phyloP scores from a whole-genome alignment of 2,113 vertebrate genomes.

The Gobio gobio region DNA sequence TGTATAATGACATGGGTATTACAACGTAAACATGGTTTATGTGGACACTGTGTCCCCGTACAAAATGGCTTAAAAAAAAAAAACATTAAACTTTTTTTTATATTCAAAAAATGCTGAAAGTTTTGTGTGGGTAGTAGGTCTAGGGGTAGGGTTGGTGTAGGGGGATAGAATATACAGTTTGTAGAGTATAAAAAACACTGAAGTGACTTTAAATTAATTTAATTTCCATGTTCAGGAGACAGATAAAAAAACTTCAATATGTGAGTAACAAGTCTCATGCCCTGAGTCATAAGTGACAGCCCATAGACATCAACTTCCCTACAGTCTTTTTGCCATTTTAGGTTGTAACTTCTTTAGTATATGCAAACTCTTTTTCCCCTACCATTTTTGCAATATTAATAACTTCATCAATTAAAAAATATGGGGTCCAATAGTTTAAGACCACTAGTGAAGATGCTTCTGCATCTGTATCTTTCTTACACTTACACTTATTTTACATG shows the following conservation, averaged over 20 bases:
- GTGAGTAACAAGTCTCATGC: conserved; percentile 27
- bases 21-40: too few species aligned
- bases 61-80: too few species aligned
- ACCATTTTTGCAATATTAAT: not conserved
- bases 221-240: not conserved
- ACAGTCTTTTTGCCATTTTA: not conserved
- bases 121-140: too few species aligned
- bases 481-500: too few species aligned
- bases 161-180: too few species aligned
- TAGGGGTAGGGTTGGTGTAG: too few species aligned
- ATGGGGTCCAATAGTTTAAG: not conserved
- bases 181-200: not conserved
- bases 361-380: not conserved
- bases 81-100: too few species aligned
- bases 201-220: not conserved
- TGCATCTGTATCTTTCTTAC: too few species aligned
- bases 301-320: not conserved
- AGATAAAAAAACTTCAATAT: not conserved
- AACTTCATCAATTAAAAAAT: not conserved
- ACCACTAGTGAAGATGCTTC: not conserved
- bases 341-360: not conserved
- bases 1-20: too few species aligned
- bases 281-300: not conserved
- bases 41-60: too few species aligned
- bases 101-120: too few species aligned